Conservation (phyloP, 1,140 invertebrate species). For the Caligus rogercresseyi region DNA sequence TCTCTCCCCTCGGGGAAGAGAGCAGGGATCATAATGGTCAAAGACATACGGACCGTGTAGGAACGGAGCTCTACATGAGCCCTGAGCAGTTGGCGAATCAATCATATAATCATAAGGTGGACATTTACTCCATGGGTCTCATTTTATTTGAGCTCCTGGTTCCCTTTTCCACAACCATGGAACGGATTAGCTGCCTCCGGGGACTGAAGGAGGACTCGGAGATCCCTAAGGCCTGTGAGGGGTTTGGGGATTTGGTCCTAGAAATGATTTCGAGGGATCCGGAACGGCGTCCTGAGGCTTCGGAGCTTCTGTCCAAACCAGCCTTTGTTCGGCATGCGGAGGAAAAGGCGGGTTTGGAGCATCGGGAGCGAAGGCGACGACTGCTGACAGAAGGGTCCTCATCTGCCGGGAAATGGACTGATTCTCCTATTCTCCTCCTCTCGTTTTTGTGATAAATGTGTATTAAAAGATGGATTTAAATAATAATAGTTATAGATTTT, state of each 20-base stretch:
- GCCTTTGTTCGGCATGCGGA: neutral
- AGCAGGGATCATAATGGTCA: no score
- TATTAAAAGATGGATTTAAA: no score
- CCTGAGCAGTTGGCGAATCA: constrained; percentile 54
- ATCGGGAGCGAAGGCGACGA: neutral
- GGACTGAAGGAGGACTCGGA: neutral
- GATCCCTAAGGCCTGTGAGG: neutral
- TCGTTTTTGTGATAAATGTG: no score
- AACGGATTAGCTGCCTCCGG: constrained; percentile 35
- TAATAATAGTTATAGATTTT: no score
- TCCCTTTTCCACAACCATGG: constrained; percentile 75
- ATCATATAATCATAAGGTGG: constrained; percentile 80
- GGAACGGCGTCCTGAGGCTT: neutral
- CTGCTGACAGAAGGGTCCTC: neutral
- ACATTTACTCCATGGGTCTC: constrained; percentile 85
- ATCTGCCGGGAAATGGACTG: neutral
- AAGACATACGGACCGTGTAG: constrained; percentile 49
- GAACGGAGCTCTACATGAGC: constrained; percentile 90
- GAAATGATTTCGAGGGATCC: neutral
- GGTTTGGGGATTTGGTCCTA: neutral
- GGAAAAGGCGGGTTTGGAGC: neutral
- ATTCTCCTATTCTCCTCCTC: neutral
- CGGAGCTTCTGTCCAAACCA: neutral
- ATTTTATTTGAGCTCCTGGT: constrained; percentile 80
- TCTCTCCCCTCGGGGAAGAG: neutral